Evolutionary conservation across 2,888 invertebrate genomes (phyloP).

Genomic region (Sclerodermus sp.): DNA sequence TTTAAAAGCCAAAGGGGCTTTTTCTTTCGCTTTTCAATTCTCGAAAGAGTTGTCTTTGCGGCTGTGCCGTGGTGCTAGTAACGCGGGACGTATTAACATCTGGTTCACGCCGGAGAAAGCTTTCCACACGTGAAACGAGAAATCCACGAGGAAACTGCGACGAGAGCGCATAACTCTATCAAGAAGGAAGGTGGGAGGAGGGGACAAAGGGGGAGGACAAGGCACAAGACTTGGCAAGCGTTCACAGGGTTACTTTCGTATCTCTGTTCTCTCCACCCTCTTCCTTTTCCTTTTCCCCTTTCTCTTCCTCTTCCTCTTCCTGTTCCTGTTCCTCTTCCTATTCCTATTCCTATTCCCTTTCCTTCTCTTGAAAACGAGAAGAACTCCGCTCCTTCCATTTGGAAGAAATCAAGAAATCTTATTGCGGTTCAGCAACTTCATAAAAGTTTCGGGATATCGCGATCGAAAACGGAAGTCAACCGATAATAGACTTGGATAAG

Average conservation of each 20-base stretch:
- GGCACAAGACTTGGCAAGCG: no score
- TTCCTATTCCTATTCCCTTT: conserved; percentile 5
- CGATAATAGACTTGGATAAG: no score
- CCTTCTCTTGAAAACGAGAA: not conserved
- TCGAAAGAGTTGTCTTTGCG: no score
- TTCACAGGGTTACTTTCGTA: not conserved
- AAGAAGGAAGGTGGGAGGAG: no score
- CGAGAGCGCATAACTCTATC: no score
- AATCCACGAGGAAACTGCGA: no score
- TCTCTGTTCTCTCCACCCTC: conserved; percentile 9
- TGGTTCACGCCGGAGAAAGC: conserved; percentile 16
- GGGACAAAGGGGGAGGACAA: no score
- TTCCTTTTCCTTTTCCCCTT: conserved; percentile 8
- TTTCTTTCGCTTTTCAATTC: no score
- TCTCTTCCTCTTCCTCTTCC: not conserved
- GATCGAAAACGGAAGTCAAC: conserved; percentile 11
- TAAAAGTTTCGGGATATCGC: conserved; percentile 25
- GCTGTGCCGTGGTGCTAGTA: no score
- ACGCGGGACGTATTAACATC: no score
- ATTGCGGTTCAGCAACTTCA: conserved; percentile 7
- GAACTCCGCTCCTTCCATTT: not conserved
- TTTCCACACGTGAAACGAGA: conserved; percentile 22
- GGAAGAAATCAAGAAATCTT: not conserved
- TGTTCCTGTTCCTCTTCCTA: conserved; percentile 5
- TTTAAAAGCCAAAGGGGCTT: no score